Base-by-base conservation (phyloP, 2,113 vertebrate genomes). In the Reinhardtius hippoglossoides region DNA sequence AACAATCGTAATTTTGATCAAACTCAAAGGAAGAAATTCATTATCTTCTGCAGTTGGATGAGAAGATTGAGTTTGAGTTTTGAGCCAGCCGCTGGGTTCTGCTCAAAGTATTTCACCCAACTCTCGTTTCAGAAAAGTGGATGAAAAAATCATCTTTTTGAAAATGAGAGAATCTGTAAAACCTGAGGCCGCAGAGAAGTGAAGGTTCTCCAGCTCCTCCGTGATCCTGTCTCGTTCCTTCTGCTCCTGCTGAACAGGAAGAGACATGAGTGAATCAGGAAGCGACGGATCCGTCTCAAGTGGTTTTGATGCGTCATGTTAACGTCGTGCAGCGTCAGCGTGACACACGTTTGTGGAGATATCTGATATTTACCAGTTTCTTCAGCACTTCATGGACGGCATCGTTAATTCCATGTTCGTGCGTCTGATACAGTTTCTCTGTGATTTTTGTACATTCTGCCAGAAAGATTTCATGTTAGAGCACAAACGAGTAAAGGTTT, bases 371-470 rank as follows among this genome's bases (percentile, higher is more conserved):
- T 69, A 94, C 94, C 91, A 94, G 77, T 31, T 21, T 72, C n/a
- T 70, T 80, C n/a, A 84, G 76, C n/a, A 90, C 83, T 4, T 69
- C 0, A 27, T 84, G 24, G 37, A 94, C 80, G 0, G 81, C 84
- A 0, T 87, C 76, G 2, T 9, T 4, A 0, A 94, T 71, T 0
- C 12, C 20, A 9, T 44, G 67, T 59, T 84, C 82, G 87, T 93
- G 91, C 12, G 67, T 35, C n/a, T 88, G 66, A 21, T 66, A 89
- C 42, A 92, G 71, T 10, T 67, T 42, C 23, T 93, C 88, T 10
- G 88, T 89, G 31, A 50, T 65, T 0, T 31, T 21, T 4, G 92
- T 75, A 26, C 94, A 95, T 0, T 69, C 93, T 94, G 70, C 1
- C n/a, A 9, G 58, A 23, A 62, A 9, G 57, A 59, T 14, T 46